These are phyloP conservation scores for Dryococelus australis DNA, from an alignment of 2,888 invertebrate genomes.

Conservation along the genomic window DNA sequence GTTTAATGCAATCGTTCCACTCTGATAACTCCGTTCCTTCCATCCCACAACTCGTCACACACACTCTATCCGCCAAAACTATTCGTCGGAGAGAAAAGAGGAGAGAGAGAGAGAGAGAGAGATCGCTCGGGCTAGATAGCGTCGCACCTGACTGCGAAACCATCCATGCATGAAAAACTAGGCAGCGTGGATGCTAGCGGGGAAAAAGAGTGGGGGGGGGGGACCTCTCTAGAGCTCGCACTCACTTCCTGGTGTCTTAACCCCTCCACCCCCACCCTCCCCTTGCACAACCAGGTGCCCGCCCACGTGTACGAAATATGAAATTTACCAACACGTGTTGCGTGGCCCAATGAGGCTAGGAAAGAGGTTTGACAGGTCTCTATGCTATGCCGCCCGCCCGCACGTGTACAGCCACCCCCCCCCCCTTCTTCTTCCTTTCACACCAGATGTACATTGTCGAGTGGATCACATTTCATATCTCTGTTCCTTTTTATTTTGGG, in stretches of 20 bases:
- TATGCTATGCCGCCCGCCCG: too few species aligned
- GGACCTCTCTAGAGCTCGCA: not conserved
- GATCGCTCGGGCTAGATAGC: not conserved
- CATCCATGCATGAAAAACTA: not conserved
- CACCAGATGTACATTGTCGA: too few species aligned
- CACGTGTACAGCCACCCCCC: too few species aligned
- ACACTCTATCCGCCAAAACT: not conserved
- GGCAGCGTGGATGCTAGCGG: not conserved
- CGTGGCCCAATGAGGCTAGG: not conserved
- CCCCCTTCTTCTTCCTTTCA: too few species aligned
- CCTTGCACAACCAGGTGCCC: too few species aligned
- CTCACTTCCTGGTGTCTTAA: not conserved
- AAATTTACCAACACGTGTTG: not conserved
- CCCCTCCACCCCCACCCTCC: not conserved
- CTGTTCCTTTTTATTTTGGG: too few species aligned
- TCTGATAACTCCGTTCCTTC: not conserved
- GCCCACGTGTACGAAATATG: not conserved
- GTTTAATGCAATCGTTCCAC: slow-evolving; percentile 1
- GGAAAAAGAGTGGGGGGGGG: too few species aligned
- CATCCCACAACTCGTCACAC: not conserved
- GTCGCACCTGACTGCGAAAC: not conserved
- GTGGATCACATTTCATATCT: too few species aligned
- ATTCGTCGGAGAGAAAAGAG: too few species aligned
- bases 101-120: too few species aligned
- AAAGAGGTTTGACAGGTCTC: too few species aligned